phyloP scores from a whole-genome alignment of 2,797 vertebrate genomes.

The Vespertilio murinus region DNA sequence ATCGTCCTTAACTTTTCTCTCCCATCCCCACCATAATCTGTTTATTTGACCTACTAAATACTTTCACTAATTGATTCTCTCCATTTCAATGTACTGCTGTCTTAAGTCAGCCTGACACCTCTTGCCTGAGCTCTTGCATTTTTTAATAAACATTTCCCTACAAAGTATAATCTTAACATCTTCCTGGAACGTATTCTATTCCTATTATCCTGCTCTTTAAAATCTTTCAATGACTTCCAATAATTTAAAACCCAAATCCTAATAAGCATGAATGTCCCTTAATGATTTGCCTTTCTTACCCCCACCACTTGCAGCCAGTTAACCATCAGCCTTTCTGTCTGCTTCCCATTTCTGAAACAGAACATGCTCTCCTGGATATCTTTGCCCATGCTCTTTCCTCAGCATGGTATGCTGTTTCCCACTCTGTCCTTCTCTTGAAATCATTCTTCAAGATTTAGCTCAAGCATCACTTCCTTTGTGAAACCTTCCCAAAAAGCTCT shows the following conservation, averaged over 20 bases:
- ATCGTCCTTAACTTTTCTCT: constrained; percentile 24
- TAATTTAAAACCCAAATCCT: background rate
- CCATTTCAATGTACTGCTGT: background rate
- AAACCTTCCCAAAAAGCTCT: background rate
- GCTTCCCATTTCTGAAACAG: constrained; percentile 35
- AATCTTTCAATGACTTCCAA: background rate
- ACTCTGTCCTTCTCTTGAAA: constrained; percentile 48
- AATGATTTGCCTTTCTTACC: background rate
- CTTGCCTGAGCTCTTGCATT: background rate
- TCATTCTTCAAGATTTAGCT: constrained; percentile 30
- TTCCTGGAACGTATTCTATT: constrained; percentile 13
- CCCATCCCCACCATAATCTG: background rate
- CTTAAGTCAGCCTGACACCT: background rate
- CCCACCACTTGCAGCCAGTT: background rate
- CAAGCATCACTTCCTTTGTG: background rate
- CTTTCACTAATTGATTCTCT: background rate
- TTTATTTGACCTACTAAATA: background rate
- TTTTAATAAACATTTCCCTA: background rate
- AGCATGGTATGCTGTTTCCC: constrained; percentile 19
- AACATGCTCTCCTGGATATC: background rate
- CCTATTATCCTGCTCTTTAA: constrained; percentile 29
- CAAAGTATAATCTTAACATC: background rate
- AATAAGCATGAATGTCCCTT: background rate
- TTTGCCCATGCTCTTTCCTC: background rate
- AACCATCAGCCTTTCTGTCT: background rate